Evolutionary conservation across 1,140 invertebrate species (phyloP).

Genomic region (Cherax destructor): DNA sequence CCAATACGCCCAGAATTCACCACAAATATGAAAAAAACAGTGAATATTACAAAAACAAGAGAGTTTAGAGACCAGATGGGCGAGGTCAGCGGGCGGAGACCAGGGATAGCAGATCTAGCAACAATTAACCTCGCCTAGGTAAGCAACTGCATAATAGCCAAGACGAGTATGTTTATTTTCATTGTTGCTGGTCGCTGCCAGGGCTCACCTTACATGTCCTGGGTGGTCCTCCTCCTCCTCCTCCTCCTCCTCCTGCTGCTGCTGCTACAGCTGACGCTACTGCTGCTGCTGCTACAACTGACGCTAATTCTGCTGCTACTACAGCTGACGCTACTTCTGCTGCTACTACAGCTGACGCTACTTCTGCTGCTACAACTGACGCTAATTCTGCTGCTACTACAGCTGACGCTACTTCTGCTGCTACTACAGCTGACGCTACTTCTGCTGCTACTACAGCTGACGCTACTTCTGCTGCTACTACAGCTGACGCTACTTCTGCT

Average conservation of each 20-base stretch:
- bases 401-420: neutral
- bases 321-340: too few species aligned
- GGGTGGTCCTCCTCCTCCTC: conserved; percentile 11
- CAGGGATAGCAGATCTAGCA: neutral
- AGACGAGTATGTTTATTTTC: conserved; percentile 15
- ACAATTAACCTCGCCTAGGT: conserved; percentile 1
- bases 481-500: neutral
- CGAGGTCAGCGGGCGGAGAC: too few species aligned
- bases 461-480: neutral
- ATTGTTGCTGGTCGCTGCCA: conserved; percentile 16
- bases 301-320: too few species aligned
- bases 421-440: neutral
- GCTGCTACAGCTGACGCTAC: too few species aligned
- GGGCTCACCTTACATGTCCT: conserved; percentile 10
- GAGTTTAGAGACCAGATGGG: too few species aligned
- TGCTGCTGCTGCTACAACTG: too few species aligned
- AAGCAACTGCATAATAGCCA: conserved; percentile 11
- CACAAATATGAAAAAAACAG: too few species aligned
- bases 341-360: too few species aligned
- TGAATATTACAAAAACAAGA: too few species aligned
- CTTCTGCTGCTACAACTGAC: too few species aligned
- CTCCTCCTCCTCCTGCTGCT: neutral
- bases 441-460: neutral
- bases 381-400: neutral
- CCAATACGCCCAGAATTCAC: too few species aligned